These are phyloP conservation scores for Leptodactylus fuscus DNA, from an alignment of 2,113 vertebrate species.

Conservation along the genomic window DNA sequence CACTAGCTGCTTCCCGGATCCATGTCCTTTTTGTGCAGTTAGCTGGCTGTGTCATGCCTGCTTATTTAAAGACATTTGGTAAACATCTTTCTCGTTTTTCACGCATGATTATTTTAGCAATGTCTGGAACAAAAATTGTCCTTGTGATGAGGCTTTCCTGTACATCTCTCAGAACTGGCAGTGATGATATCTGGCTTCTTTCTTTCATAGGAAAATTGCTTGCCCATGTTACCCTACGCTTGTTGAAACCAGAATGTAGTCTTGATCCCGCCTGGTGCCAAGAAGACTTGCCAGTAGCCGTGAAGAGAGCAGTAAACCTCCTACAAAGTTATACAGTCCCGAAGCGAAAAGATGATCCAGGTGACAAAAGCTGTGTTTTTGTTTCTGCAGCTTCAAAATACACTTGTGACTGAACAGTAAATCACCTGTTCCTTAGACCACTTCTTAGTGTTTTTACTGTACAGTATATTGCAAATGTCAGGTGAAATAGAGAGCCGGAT, in stretches of 20 bases:
- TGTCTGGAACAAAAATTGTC: neutral
- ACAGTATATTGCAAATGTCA: too few species aligned
- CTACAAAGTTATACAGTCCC: slow-evolving; percentile 84
- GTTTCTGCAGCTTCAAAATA: neutral
- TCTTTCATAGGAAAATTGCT: slow-evolving; percentile 81
- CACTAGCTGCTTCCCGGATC: slow-evolving; percentile 88
- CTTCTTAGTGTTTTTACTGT: too few species aligned
- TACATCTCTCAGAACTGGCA: neutral
- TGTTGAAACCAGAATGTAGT: slow-evolving; percentile 90
- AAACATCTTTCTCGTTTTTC: slow-evolving; percentile 56
- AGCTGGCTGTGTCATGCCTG: slow-evolving; percentile 86
- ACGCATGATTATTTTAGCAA: neutral
- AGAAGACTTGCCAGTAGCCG: slow-evolving; percentile 85
- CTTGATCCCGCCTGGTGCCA: slow-evolving; percentile 90
- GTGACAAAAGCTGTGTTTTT: slow-evolving; percentile 61
- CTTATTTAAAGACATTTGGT: slow-evolving; percentile 85
- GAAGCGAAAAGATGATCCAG: slow-evolving; percentile 78
- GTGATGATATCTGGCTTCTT: slow-evolving; percentile 43
- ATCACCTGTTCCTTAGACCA: too few species aligned
- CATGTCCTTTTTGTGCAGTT: slow-evolving; percentile 84
- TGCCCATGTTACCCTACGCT: slow-evolving; percentile 90
- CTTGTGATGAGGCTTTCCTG: neutral
- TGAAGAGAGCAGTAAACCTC: slow-evolving; percentile 81
- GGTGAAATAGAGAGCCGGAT: too few species aligned
- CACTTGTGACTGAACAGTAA: too few species aligned